Base-by-base conservation (phyloP, 2,113 vertebrate genomes). In the Eptesicus fuscus region DNA sequence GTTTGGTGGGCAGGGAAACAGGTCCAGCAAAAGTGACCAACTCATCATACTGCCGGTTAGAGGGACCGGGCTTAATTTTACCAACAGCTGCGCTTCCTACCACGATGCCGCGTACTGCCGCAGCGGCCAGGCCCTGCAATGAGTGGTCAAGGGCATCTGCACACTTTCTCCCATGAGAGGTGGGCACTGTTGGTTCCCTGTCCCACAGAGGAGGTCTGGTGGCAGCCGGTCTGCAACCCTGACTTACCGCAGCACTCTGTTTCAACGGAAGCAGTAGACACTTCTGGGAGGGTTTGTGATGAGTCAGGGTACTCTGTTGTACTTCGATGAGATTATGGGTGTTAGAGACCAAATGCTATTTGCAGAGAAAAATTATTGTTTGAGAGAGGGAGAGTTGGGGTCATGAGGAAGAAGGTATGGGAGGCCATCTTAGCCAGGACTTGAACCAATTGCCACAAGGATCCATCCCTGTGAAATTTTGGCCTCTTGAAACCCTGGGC, bases 41-140 rank as follows among this genome's bases (percentile, higher is more conserved):
- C 40, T 53, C 35, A 51, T 70, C 28, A 22, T 9, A n/a, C 1
- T 17, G 3, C 70, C 77, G 84, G 32, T n/a, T 32, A 78, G 22
- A 93, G 30, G 61, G 61, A 77, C 42, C 7, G 0, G 59, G 37
- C 77, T 35, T 37, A 30, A 11, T 63, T 63, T 49, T 22, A 84
- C 20, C 32, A 42, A n/a, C 42, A 32, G 51, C 80, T 18, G 16
- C 3, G 7, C 25, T 20, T 78, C 14, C 20, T 40, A 20, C 18
- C 25, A 2, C 1, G 4, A 20, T 49, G 28, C 2, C 3, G 5
- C 11, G 2, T 11, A 3, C 4, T 3, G 2, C 5, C 11, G 9
- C 49, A 6, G 0, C 1, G 1, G 40, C 71, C 32, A 51, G 70
- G 35, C 13, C 2, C 10, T 1, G 16, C 4, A 3, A 49, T 35